Conservation (phyloP, 1,140 invertebrate species). For the Anastatus disparis region DNA sequence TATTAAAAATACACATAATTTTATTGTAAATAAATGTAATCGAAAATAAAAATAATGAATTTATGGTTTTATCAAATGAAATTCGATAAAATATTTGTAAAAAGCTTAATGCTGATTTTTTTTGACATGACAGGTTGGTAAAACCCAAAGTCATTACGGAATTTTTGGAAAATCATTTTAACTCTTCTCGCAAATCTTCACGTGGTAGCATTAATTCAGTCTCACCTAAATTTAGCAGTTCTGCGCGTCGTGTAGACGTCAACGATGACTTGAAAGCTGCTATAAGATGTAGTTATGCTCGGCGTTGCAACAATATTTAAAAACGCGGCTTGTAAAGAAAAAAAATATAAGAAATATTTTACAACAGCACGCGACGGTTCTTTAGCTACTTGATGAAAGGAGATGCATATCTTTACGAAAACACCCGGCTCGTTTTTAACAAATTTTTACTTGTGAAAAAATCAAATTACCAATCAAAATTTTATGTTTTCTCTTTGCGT, state of each 20-base stretch:
- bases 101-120: too few species aligned
- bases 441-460: conserved; percentile 9
- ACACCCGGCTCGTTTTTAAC: background rate
- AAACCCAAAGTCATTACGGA: too few species aligned
- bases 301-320: conserved; percentile 19
- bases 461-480: conserved; percentile 33
- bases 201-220: conserved; percentile 9
- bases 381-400: conserved; percentile 26
- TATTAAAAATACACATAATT: too few species aligned
- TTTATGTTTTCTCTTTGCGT: background rate
- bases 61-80: too few species aligned
- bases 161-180: conserved; percentile 34
- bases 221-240: conserved; percentile 28
- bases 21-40: too few species aligned
- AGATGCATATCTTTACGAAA: conserved; percentile 45
- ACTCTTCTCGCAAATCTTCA: background rate
- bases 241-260: background rate
- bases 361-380: background rate
- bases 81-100: too few species aligned
- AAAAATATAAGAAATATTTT: conserved; percentile 3
- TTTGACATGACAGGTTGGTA: too few species aligned
- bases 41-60: too few species aligned
- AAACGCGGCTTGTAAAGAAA: background rate
- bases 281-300: conserved; percentile 14
- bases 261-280: background rate